phyloP scores from a whole-genome alignment of 2,888 invertebrate species.

The Gymnocheta viridis region DNA sequence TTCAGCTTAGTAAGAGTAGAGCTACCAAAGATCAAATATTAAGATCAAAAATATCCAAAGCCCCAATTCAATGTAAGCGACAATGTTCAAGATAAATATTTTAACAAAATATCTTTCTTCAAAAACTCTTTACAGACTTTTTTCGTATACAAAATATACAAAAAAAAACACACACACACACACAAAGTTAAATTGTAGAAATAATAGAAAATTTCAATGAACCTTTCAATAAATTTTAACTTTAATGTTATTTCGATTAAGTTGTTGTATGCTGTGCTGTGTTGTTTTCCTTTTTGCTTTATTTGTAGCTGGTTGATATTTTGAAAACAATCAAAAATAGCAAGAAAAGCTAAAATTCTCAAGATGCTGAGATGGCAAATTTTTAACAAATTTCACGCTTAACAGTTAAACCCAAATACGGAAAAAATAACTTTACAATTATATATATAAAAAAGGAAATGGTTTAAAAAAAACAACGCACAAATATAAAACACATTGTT shows the following conservation, averaged over 20 bases:
- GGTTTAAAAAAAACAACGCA: background rate
- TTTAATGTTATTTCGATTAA: background rate
- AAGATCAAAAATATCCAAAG: no score
- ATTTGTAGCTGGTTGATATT: slow-evolving; percentile 33
- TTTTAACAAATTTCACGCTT: slow-evolving; percentile 66
- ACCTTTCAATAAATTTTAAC: slow-evolving; percentile 49
- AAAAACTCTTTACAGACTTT: background rate
- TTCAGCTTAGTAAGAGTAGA: no score
- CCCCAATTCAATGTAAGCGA: no score
- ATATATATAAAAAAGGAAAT: background rate
- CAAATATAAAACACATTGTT: background rate
- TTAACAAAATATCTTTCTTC: background rate
- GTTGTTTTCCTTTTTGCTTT: background rate
- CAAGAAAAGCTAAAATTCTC: slow-evolving; percentile 62
- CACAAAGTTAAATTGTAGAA: background rate
- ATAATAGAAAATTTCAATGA: slow-evolving; percentile 27
- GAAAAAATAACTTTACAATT: slow-evolving; percentile 25
- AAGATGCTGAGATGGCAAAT: slow-evolving; percentile 63
- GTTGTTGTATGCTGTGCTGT: background rate
- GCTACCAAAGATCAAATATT: no score
- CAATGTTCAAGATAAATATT: background rate
- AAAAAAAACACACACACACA: no score
- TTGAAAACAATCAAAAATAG: slow-evolving; percentile 69
- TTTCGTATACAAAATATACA: background rate
- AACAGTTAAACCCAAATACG: slow-evolving; percentile 33